Evolutionary conservation across 2,888 invertebrate genomes (phyloP).

Genomic region (Cyrtodaria siliqua): DNA sequence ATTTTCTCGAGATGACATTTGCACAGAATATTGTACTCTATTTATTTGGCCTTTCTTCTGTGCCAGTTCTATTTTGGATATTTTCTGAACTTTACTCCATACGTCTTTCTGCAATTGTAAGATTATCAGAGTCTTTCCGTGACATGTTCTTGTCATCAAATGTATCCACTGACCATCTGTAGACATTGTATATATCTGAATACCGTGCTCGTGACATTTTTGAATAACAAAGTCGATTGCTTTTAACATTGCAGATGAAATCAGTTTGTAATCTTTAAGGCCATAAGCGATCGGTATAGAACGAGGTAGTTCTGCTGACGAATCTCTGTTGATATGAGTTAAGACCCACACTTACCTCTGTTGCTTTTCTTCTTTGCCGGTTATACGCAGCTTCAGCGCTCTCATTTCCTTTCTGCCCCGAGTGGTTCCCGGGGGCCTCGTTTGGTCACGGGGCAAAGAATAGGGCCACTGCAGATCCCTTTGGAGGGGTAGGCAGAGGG

Average conservation of each 20-base stretch:
- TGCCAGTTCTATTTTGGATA: too few species aligned
- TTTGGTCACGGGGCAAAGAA: too few species aligned
- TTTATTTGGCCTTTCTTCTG: too few species aligned
- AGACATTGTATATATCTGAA: slow-evolving; percentile 7
- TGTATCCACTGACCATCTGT: slow-evolving; percentile 26
- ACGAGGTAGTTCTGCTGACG: slow-evolving; percentile 11
- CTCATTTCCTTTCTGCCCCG: too few species aligned
- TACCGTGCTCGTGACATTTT: not conserved
- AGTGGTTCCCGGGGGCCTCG: too few species aligned
- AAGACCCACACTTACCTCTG: slow-evolving; percentile 31
- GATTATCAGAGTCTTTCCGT: slow-evolving; percentile 15
- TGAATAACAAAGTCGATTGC: not conserved
- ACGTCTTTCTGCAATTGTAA: slow-evolving; percentile 2
- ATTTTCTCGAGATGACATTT: too few species aligned
- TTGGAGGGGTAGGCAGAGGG: too few species aligned
- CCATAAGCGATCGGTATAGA: slow-evolving; percentile 22
- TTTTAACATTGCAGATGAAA: slow-evolving; percentile 4
- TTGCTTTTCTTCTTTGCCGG: slow-evolving; percentile 6
- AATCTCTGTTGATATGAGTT: slow-evolving; percentile 15
- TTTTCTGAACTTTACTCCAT: too few species aligned
- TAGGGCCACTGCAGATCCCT: too few species aligned
- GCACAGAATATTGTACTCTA: too few species aligned
- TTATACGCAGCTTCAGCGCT: slow-evolving; percentile 1
- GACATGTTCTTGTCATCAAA: slow-evolving; percentile 19
- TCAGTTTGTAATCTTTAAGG: slow-evolving; percentile 22